Conservation (phyloP, 2,888 invertebrate species). For the Sclerodermus sp. region DNA sequence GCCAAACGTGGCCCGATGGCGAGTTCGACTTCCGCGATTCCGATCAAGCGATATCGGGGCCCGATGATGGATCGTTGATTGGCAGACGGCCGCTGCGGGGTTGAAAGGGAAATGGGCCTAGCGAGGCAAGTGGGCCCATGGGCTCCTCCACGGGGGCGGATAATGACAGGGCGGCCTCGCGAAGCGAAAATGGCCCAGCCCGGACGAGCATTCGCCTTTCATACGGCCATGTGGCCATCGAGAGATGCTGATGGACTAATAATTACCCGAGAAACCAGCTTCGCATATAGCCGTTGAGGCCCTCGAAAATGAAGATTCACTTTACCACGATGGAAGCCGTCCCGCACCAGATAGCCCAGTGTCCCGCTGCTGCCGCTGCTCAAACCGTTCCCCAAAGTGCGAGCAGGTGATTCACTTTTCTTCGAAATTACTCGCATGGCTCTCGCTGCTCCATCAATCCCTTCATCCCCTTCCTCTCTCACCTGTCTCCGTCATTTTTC, state of each 20-base stretch:
- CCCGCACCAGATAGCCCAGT: too few species aligned
- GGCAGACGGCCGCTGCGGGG: conserved; percentile 47
- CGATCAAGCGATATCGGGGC: conserved; percentile 38
- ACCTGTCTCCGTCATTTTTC: too few species aligned
- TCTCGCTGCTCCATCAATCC: too few species aligned
- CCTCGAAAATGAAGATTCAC: conserved; percentile 42
- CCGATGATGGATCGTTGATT: conserved; percentile 55
- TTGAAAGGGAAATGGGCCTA: conserved; percentile 54
- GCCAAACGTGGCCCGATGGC: too few species aligned
- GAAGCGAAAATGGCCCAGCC: conserved; percentile 38
- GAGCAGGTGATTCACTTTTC: too few species aligned
- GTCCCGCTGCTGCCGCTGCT: too few species aligned
- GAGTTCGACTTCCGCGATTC: conserved; percentile 45
- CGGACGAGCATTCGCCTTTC: conserved; percentile 29
- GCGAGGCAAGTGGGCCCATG: conserved; percentile 26
- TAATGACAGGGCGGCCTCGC: conserved; percentile 55
- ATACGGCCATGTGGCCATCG: conserved; percentile 53
- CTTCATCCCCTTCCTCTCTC: too few species aligned
- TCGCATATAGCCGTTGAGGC: conserved; percentile 32
- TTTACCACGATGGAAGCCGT: conserved; percentile 7
- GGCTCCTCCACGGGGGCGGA: conserved; percentile 45
- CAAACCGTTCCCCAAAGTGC: too few species aligned
- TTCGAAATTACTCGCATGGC: too few species aligned
- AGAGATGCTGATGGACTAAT: conserved; percentile 50
- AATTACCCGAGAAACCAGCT: conserved; percentile 46